Percentiles rank a stretch among this genome's conserved stretches.
Evolutionary conservation across 2,888 invertebrate species (phyloP).

Genomic region (Eretmocerus hayati): DNA sequence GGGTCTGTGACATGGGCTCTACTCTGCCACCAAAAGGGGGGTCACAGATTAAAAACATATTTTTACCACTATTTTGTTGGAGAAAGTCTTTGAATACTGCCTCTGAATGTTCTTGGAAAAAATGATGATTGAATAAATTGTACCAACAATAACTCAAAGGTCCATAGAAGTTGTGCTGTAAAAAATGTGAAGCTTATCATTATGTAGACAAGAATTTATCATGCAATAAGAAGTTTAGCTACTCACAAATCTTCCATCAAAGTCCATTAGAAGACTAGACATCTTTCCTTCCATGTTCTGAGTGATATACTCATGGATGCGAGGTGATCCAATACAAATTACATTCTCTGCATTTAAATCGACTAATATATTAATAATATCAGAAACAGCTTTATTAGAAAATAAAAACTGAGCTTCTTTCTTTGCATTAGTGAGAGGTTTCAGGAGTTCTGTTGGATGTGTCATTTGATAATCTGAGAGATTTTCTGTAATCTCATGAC

Average conservation of each 20-base stretch:
- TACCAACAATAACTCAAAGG: conserved; percentile 69
- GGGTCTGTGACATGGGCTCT: conserved; percentile 68
- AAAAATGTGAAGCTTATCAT: conserved; percentile 9
- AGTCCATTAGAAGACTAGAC: conserved; percentile 68
- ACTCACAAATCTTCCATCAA: conserved; percentile 66
- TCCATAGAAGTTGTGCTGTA: conserved; percentile 57
- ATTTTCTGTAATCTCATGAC: conserved; percentile 52
- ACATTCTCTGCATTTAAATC: conserved; percentile 56
- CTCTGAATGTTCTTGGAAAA: conserved; percentile 62
- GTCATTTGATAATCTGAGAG: conserved; percentile 55
- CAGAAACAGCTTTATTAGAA: conserved; percentile 58
- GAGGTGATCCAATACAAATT: conserved; percentile 81
- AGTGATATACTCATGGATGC: conserved; percentile 64
- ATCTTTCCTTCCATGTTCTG: conserved; percentile 41
- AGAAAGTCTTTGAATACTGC: conserved; percentile 58
- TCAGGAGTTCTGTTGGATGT: conserved; percentile 62
- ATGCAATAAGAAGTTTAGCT: conserved; percentile 3
- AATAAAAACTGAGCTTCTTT: conserved; percentile 87
- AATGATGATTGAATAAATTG: conserved; percentile 86
- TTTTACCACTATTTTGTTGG: conserved; percentile 47
- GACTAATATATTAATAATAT: conserved; percentile 58
- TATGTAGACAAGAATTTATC: neutral
- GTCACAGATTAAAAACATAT: conserved; percentile 65
- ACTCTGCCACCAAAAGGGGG: conserved; percentile 90
- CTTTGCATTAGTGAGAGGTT: conserved; percentile 65